A percentile compares a stretch with the other conserved stretches of the same genome.
Evolutionary conservation across 2,797 vertebrate species (phyloP).

Genomic region (Hoplostethus mediterraneus): DNA sequence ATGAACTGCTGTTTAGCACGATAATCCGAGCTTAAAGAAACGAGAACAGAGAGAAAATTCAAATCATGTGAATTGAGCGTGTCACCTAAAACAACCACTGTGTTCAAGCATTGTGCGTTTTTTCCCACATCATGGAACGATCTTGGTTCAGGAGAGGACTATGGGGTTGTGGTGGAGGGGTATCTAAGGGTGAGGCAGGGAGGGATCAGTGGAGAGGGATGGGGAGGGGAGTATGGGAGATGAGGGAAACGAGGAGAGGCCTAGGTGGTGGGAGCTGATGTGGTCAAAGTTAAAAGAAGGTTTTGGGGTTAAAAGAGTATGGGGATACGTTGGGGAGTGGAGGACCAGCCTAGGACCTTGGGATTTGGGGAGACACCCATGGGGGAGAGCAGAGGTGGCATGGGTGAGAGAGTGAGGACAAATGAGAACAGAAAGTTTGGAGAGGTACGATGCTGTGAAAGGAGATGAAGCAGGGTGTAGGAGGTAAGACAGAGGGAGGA

Average conservation of each 20-base stretch:
- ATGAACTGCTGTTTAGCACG: constrained; percentile 17
- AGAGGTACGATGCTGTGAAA: too few species aligned
- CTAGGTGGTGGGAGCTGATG: background rate
- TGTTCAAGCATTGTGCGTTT: background rate
- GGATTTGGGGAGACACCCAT: background rate
- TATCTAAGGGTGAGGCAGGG: background rate
- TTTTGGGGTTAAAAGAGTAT: background rate
- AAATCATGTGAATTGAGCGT: constrained; percentile 8
- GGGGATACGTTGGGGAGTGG: background rate
- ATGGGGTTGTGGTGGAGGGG: background rate
- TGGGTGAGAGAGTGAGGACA: too few species aligned
- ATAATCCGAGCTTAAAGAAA: constrained; percentile 18
- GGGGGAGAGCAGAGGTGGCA: too few species aligned
- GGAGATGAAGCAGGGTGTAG: background rate
- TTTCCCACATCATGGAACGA: background rate
- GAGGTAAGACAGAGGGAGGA: background rate
- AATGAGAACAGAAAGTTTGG: too few species aligned
- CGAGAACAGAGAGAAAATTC: constrained; percentile 6
- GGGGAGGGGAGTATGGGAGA: background rate
- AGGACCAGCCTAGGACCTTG: background rate
- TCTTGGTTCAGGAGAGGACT: background rate
- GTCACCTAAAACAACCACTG: background rate
- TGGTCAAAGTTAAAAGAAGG: background rate
- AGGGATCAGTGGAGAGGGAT: background rate
- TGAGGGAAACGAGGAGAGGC: background rate